Evolutionary conservation across 92 coral and sea anemone genomes (phyloP).

Genomic region (Diadumene lineata): DNA sequence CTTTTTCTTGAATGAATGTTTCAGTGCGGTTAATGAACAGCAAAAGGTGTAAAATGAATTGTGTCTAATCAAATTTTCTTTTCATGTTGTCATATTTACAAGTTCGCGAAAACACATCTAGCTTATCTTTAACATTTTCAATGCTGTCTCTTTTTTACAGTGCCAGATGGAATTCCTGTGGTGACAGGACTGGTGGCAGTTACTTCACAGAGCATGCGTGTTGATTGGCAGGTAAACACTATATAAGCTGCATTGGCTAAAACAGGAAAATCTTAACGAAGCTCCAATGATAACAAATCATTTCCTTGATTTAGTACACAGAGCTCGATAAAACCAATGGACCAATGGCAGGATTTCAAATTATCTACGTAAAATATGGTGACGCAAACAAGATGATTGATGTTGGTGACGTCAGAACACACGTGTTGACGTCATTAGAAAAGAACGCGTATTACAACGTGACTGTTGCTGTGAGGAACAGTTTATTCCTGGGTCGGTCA

Average conservation of each 20-base stretch:
- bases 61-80: too few relatives aligned
- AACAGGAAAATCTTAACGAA: neutral
- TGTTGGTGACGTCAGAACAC: conserved; percentile 8
- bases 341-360: conserved; percentile 21
- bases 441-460: conserved; percentile 18
- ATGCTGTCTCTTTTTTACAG: neutral
- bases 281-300: neutral
- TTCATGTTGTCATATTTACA: too few relatives aligned
- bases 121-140: neutral
- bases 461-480: conserved; percentile 12
- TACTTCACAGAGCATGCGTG: conserved; percentile 6
- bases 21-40: too few relatives aligned
- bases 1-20: too few relatives aligned
- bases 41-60: too few relatives aligned
- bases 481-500: neutral
- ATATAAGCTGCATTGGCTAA: neutral
- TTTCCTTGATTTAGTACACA: neutral
- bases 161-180: conserved; percentile 12
- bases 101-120: neutral
- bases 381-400: neutral
- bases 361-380: conserved; percentile 1
- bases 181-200: conserved; percentile 2
- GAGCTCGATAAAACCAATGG: conserved; percentile 18
- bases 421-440: conserved; percentile 14
- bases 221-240: conserved; percentile 18